Evolutionary conservation across 2,888 invertebrate genomes (phyloP).

Genomic region (Pemphredon lugubris): DNA sequence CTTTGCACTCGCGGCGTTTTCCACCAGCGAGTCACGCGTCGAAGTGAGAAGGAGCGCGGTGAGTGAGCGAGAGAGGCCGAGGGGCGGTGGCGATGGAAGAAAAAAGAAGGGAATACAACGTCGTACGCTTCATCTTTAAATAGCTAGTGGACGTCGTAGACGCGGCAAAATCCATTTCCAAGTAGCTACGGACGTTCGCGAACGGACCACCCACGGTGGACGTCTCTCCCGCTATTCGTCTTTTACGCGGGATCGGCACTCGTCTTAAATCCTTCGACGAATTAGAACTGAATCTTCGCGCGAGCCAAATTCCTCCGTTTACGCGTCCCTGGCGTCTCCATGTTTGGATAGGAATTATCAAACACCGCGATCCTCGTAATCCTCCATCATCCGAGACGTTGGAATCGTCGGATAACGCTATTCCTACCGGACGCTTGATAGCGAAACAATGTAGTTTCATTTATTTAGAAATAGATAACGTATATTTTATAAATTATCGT

Average conservation of each 20-base stretch:
- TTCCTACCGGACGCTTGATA: too few species aligned
- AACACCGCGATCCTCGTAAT: too few species aligned
- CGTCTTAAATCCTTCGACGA: conserved; percentile 14
- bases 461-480: too few species aligned
- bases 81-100: conserved; percentile 49
- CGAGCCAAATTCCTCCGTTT: neutral
- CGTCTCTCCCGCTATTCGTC: conserved; percentile 28
- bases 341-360: too few species aligned
- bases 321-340: too few species aligned
- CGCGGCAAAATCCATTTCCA: conserved; percentile 68
- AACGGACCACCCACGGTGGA: conserved; percentile 63
- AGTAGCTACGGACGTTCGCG: conserved; percentile 60
- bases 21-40: conserved; percentile 65
- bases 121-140: conserved; percentile 64
- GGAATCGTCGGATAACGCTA: too few species aligned
- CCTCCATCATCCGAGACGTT: too few species aligned
- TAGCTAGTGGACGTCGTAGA: conserved; percentile 62
- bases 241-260: conserved; percentile 28
- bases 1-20: conserved; percentile 73
- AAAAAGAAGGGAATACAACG: conserved; percentile 48
- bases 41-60: conserved; percentile 44
- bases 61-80: conserved; percentile 42
- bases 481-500: too few species aligned
- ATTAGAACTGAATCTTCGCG: conserved; percentile 42
- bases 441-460: too few species aligned